phyloP scores from a whole-genome alignment of 92 coral and sea anemone species.

The Umimayanthus kanabou region DNA sequence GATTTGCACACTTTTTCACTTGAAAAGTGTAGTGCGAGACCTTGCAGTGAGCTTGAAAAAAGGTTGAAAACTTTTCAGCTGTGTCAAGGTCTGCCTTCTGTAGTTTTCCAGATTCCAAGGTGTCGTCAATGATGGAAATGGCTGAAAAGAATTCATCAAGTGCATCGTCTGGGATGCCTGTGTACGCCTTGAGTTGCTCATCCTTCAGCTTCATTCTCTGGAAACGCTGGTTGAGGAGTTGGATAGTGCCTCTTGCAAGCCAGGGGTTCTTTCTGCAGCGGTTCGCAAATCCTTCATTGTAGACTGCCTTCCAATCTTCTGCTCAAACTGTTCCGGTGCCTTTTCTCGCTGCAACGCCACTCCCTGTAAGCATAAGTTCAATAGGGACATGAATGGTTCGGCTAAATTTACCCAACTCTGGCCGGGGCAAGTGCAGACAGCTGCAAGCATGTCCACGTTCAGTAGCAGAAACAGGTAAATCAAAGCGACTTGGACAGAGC shows the following conservation, averaged over 20 bases:
- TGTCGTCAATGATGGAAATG: background rate
- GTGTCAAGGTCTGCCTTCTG: background rate
- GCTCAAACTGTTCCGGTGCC: background rate
- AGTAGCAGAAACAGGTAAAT: background rate
- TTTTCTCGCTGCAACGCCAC: background rate
- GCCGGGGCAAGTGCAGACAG: background rate
- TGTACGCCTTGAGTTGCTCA: too few relatives aligned
- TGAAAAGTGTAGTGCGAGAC: background rate
- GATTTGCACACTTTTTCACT: background rate
- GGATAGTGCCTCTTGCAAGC: too few relatives aligned
- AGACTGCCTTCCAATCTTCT: background rate
- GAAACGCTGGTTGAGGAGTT: too few relatives aligned
- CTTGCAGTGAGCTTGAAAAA: background rate
- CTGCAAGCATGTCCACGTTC: background rate
- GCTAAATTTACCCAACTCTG: background rate
- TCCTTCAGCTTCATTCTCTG: too few relatives aligned
- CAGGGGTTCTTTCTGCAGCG: background rate
- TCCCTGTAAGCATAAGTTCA: background rate
- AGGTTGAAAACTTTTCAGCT: background rate
- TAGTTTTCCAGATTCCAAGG: background rate
- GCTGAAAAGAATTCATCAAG: too few relatives aligned
- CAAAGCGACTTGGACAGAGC: constrained; percentile 4
- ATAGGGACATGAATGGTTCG: background rate
- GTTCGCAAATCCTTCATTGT: background rate
- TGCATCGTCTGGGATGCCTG: too few relatives aligned